These are phyloP conservation scores for Drosophila pegasa DNA, from an alignment of 2,888 invertebrate species.

Conservation along the genomic window DNA sequence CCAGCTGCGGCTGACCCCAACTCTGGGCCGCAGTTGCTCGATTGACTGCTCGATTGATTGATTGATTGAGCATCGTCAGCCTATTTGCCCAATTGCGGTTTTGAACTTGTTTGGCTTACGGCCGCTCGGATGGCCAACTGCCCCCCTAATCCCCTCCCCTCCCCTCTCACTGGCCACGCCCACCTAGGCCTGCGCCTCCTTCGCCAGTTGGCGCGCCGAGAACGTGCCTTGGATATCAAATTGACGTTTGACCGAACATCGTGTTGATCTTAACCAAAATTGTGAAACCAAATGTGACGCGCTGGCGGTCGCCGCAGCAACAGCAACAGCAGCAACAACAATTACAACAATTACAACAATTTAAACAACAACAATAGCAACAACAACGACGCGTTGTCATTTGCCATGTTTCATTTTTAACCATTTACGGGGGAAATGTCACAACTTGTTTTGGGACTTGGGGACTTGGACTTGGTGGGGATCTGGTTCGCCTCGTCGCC, in stretches of 20 bases:
- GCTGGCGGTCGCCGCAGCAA: constrained; percentile 58
- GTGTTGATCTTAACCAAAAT: constrained; percentile 68
- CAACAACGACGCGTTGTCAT: constrained; percentile 37
- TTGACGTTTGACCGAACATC: constrained; percentile 63
- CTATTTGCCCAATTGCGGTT: constrained; percentile 82
- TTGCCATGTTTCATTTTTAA: constrained; percentile 68
- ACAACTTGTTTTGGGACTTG: constrained; percentile 63
- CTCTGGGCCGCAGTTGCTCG: constrained; percentile 4
- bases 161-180: neutral
- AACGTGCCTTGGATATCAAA: constrained; percentile 69
- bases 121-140: constrained; percentile 33
- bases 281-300: constrained; percentile 63
- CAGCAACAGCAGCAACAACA: constrained; percentile 32
- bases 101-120: constrained; percentile 76
- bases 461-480: constrained; percentile 42
- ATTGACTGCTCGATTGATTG: constrained; percentile 23
- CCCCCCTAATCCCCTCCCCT: neutral
- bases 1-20: constrained; percentile 5
- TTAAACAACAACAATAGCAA: constrained; percentile 17
- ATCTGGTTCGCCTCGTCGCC: constrained; percentile 69
- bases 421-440: constrained; percentile 80
- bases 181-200: neutral
- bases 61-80: constrained; percentile 47
- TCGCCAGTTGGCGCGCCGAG: constrained; percentile 11
- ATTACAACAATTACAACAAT: neutral